Percentiles rank a stretch among this genome's conserved stretches.
Evolutionary conservation across 2,888 invertebrate species (phyloP).

Genomic region (Eupithecia inturbata): DNA sequence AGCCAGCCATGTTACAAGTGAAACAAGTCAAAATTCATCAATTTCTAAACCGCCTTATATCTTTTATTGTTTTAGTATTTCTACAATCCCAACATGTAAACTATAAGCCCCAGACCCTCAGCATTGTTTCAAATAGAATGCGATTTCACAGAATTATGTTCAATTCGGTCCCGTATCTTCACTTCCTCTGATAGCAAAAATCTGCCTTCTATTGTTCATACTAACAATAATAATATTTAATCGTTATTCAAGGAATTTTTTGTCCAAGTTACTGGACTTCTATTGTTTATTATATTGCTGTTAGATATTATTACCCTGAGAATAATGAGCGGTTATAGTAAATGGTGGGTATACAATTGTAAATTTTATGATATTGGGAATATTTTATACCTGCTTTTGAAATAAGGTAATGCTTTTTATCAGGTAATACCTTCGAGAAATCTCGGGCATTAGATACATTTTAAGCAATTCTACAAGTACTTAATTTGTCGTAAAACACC

Average conservation of each 20-base stretch:
- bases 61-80: constrained; percentile 30
- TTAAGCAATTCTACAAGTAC: background rate
- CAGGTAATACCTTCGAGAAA: constrained; percentile 1
- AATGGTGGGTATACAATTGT: constrained; percentile 44
- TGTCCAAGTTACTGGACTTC: constrained; percentile 55
- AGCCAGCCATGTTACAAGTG: background rate
- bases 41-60: constrained; percentile 12
- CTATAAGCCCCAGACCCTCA: constrained; percentile 50
- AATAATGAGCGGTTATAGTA: constrained; percentile 51
- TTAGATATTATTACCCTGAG: constrained; percentile 59
- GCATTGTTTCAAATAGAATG: constrained; percentile 67
- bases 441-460: background rate
- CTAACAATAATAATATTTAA: constrained; percentile 75
- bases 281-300: constrained; percentile 73
- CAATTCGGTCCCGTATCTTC: constrained; percentile 74
- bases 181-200: constrained; percentile 80
- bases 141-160: constrained; percentile 66
- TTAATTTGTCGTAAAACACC: constrained; percentile 3
- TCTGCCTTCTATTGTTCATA: constrained; percentile 72
- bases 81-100: constrained; percentile 46
- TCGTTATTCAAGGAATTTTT: constrained; percentile 71
- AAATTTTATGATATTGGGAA: constrained; percentile 46
- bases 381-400: constrained; percentile 35
- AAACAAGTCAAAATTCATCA: constrained; percentile 12
- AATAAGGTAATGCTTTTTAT: constrained; percentile 14